phyloP scores from a whole-genome alignment of 2,888 invertebrate species.

The Xestobium rufovillosum region DNA sequence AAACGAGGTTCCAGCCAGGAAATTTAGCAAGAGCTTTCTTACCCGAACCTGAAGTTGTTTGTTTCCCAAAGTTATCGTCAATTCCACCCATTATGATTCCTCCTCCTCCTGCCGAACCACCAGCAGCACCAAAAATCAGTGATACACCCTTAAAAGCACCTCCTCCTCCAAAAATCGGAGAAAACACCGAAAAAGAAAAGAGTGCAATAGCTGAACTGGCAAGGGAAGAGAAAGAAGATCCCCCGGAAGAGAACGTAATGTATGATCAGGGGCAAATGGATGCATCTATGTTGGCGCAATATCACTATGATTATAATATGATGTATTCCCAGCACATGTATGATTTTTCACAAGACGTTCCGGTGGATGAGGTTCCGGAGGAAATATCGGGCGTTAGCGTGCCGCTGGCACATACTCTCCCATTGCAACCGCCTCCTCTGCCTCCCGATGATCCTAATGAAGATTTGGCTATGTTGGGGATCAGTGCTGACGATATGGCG shows the following conservation, averaged over 20 bases:
- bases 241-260: slow-evolving; percentile 7
- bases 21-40: slow-evolving; percentile 40
- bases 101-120: slow-evolving; percentile 32
- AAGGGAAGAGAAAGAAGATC: slow-evolving; percentile 10
- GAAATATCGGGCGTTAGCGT: slow-evolving; percentile 18
- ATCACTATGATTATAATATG: slow-evolving; percentile 34
- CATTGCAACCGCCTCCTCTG: slow-evolving; percentile 39
- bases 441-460: slow-evolving; percentile 51
- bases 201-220: slow-evolving; percentile 6
- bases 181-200: slow-evolving; percentile 15
- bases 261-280: slow-evolving; percentile 20
- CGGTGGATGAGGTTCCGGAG: slow-evolving; percentile 16
- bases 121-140: slow-evolving; percentile 33
- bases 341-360: slow-evolving; percentile 31
- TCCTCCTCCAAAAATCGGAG: slow-evolving; percentile 21
- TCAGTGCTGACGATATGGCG: slow-evolving; percentile 72
- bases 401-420: slow-evolving; percentile 36
- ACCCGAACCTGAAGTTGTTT: slow-evolving; percentile 41
- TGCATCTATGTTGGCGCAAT: slow-evolving; percentile 29
- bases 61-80: slow-evolving; percentile 39
- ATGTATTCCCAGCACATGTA: slow-evolving; percentile 33
- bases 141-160: slow-evolving; percentile 25
- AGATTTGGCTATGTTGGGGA: slow-evolving; percentile 78
- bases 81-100: slow-evolving; percentile 35
- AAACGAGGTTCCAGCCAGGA: slow-evolving; percentile 40